Evolutionary conservation across 2,888 invertebrate genomes (phyloP), one percentile per base, ranked within the genome.

Genomic region (Dynastes hyllus): DNA sequence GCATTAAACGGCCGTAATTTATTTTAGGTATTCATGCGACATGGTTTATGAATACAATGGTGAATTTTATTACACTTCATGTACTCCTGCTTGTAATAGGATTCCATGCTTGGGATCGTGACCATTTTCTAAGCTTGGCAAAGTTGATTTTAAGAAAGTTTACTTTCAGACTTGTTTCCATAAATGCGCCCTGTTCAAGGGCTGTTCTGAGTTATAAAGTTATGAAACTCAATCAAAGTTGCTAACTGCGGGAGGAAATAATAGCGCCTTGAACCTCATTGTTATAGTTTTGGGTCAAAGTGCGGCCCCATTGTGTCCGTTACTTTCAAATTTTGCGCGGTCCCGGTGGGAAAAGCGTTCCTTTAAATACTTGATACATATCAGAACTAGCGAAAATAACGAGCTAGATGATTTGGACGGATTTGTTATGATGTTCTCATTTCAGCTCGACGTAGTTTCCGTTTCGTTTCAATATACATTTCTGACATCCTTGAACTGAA

Each of bases 241-340:
- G 55, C 53, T 71, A 71, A 71, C 55, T 32, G 55, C 32, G 71
- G 37, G 37, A 32, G 58, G 70, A 71, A 71, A 58, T 71, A 55
- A 71, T 58, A 58, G 37, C 37, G 55, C 55, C 55, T 16, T 16
- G 40, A 2, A 9, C 53, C 3, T 71, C 37, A 71, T 71, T 71
- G 55, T 71, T 58, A 71, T 71, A 71, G 71, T 71, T 71, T 71
- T 71, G 53, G 71, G 71, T 71, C 58, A 58, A 71, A 71, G 58
- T 37, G 2, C 32, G 71, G 71, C 16, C 22, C 22, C 58, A 58
- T 58, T 71, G 55, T 71, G 55, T 71, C n/a, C 37, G 55, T 58
- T 37, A 71, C 55, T 71, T 71, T 71, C 37, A 55, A 13, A 70
- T 29, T 27, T 16, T 32, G 51, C n/a, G 5, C 4, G 13, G n/a